Base-by-base conservation (phyloP, 2,797 vertebrate genomes). In the Hapalemur alaotrensis region DNA sequence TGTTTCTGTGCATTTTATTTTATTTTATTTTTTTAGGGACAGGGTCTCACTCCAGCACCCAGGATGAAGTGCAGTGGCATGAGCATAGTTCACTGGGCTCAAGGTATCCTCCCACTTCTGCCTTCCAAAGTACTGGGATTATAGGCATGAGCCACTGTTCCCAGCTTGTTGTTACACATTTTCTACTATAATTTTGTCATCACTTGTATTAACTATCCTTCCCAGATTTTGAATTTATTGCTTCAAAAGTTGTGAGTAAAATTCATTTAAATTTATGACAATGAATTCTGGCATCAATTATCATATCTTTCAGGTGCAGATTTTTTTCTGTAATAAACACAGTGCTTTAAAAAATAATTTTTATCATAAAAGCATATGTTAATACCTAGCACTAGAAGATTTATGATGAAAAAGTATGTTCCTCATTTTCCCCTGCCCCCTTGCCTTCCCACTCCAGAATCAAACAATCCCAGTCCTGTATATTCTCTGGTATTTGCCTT, bases 121-220 rank as follows among this genome's bases (percentile, higher is more conserved):
- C 32, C 63, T 65, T n/a, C 61, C 63, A 65, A n/a, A 65, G 63
- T 8, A 7, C 63, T 65, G 7, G 32, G 32, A 17, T 65, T 32
- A 32, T 17, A 63, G 61, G 61, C 32, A 7, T 7, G 61, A 63
- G 15, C 30, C 14, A 63, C 61, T 63, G 30, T 63, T 15, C 61
- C 61, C 30, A 32, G 30, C 30, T 32, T 63, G 30, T 32, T 63
- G 54, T 57, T 59, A 10, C 4, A 18, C 12, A n/a, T 46, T 93
- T 93, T 91, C 30, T 76, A 7, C n/a, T 43, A 11, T 81, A 52
- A 75, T 67, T 91, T 84, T 87, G 69, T 84, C n/a, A 81, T 80
- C 15, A 70, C 67, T 95, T 95, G 22, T 32, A 35, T 95, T 96
- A 93, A 89, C 48, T 89, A 6, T 88, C 30, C 12, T 28, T 73